Conservation (phyloP, 2,888 invertebrate species). For the Catocala nupta region DNA sequence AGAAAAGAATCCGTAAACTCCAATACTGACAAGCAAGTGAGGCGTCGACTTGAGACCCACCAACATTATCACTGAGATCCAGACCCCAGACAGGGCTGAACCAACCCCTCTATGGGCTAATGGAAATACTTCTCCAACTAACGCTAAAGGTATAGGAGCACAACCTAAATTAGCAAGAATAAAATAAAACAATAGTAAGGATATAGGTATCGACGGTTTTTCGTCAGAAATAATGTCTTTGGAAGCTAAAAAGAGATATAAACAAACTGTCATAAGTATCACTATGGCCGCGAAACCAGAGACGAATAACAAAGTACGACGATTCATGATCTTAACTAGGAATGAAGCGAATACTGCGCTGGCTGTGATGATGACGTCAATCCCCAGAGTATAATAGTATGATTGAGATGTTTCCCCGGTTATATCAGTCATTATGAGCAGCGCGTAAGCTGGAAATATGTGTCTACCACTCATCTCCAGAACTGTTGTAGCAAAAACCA, state of each 20-base stretch:
- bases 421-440: slow-evolving; percentile 66
- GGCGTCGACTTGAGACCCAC: slow-evolving; percentile 62
- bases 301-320: slow-evolving; percentile 65
- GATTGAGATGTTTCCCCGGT: slow-evolving; percentile 57
- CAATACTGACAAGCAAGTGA: slow-evolving; percentile 54
- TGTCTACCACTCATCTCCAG: slow-evolving; percentile 70
- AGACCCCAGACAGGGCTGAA: slow-evolving; percentile 55
- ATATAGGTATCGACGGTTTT: slow-evolving; percentile 58
- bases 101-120: slow-evolving; percentile 68
- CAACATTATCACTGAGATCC: slow-evolving; percentile 58
- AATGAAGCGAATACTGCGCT: slow-evolving; percentile 63
- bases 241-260: slow-evolving; percentile 59
- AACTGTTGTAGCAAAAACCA: slow-evolving; percentile 56
- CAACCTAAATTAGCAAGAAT: slow-evolving; percentile 71
- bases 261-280: slow-evolving; percentile 56
- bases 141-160: slow-evolving; percentile 68
- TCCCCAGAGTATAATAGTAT: slow-evolving; percentile 63
- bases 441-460: slow-evolving; percentile 68
- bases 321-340: slow-evolving; percentile 64
- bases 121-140: slow-evolving; percentile 74
- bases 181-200: slow-evolving; percentile 64
- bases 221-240: slow-evolving; percentile 51
- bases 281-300: slow-evolving; percentile 62
- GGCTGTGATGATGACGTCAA: slow-evolving; percentile 65
- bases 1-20: slow-evolving; percentile 57